These are phyloP conservation scores for Caenorhabditis inopinata DNA, from an alignment of 1,140 invertebrate species.

Conservation along the genomic window DNA sequence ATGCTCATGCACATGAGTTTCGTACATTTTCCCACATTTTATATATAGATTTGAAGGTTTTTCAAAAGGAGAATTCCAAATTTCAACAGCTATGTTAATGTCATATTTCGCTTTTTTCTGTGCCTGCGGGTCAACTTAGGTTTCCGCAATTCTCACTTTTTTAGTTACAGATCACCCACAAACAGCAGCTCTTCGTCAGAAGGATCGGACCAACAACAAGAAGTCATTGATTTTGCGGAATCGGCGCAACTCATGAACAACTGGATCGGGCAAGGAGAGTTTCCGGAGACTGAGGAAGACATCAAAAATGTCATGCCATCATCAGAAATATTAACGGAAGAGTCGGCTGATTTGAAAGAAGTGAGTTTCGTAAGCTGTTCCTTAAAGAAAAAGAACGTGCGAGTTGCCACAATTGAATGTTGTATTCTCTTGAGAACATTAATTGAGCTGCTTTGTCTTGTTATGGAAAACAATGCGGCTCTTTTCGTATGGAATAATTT, in stretches of 20 bases:
- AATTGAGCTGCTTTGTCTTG: too few relatives aligned
- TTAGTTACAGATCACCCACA: background rate
- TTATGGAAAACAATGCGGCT: too few relatives aligned
- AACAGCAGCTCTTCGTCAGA: constrained; percentile 14
- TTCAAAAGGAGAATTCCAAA: too few relatives aligned
- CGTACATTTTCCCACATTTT: too few relatives aligned
- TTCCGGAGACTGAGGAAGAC: background rate
- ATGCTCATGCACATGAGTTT: too few relatives aligned
- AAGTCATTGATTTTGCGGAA: background rate
- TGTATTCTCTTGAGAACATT: background rate
- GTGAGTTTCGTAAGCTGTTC: background rate
- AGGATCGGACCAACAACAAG: constrained; percentile 15
- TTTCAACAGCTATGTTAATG: too few relatives aligned
- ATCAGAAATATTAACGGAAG: background rate
- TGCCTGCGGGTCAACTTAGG: background rate
- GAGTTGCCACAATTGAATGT: too few relatives aligned
- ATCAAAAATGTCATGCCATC: background rate
- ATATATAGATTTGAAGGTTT: too few relatives aligned
- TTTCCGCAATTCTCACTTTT: background rate
- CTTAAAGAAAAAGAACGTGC: too few relatives aligned
- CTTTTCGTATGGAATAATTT: too few relatives aligned
- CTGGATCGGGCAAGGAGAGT: background rate
- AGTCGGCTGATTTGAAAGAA: background rate
- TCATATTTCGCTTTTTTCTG: background rate
- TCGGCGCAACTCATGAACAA: background rate